A percentile compares a stretch with the other conserved stretches of the same genome.
These are phyloP conservation scores for Catharus fuscescens DNA, from an alignment of 2,113 vertebrate genomes.

Conservation along the genomic window DNA sequence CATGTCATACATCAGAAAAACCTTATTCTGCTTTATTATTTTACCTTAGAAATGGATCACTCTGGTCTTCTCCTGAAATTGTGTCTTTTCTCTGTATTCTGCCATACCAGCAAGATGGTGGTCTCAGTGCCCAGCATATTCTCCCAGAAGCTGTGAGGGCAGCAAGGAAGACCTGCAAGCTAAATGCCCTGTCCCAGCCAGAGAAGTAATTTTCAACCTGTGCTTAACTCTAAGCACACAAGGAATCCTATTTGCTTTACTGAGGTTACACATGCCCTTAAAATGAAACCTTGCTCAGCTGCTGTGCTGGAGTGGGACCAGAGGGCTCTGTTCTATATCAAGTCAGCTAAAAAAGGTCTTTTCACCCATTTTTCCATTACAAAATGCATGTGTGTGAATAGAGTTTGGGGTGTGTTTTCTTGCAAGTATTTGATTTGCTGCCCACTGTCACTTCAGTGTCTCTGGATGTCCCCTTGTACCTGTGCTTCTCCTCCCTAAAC, in stretches of 20 bases:
- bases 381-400: neutral
- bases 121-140: rapidly evolving
- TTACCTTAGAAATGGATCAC: neutral
- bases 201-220: neutral
- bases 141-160: neutral
- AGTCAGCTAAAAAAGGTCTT: neutral
- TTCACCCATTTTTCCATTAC: neutral
- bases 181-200: neutral
- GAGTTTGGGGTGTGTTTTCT: neutral
- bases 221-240: neutral
- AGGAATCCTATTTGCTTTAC: neutral
- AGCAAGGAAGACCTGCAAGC: neutral
- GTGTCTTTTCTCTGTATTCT: neutral
- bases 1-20: neutral
- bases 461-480: neutral
- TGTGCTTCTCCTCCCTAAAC: rapidly evolving
- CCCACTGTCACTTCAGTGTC: neutral
- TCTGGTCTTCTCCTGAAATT: neutral
- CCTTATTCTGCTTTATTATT: neutral
- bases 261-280: neutral
- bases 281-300: constrained; percentile 4
- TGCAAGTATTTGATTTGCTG: neutral
- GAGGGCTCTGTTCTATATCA: neutral
- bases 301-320: neutral
- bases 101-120: rapidly evolving